Evolutionary conservation across 2,888 invertebrate genomes (phyloP).

Genomic region (Liposcelis brunnea): DNA sequence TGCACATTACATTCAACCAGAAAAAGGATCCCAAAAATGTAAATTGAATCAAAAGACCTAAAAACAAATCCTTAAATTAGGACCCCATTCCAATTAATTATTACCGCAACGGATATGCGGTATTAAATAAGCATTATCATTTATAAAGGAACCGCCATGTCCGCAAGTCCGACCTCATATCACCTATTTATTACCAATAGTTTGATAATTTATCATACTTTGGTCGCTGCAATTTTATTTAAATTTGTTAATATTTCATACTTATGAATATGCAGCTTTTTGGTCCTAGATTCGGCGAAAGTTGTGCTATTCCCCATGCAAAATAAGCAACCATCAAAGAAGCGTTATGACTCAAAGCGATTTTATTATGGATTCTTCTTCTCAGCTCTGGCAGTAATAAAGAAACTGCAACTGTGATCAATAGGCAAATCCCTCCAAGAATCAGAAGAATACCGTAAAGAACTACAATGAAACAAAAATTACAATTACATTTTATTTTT

Average conservation of each 20-base stretch:
- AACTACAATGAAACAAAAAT: conserved; percentile 1
- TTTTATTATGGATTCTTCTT: conserved; percentile 1
- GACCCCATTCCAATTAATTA: too few species aligned
- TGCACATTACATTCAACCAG: conserved; percentile 11
- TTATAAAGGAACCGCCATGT: too few species aligned
- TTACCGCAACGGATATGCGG: too few species aligned
- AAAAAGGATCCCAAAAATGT: conserved; percentile 6
- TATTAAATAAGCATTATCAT: too few species aligned
- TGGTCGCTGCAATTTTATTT: too few species aligned
- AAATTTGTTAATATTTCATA: too few species aligned
- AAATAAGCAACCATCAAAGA: conserved; percentile 5
- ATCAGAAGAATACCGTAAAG: background rate
- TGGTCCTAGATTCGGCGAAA: background rate
- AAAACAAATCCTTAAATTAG: background rate
- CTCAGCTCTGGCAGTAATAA: background rate
- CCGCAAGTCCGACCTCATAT: too few species aligned
- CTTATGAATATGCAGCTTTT: too few species aligned
- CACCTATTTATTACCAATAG: too few species aligned
- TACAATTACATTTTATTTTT: too few species aligned
- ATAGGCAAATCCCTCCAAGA: conserved; percentile 3
- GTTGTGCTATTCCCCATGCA: background rate
- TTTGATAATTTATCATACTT: too few species aligned
- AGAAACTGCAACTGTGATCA: conserved; percentile 1
- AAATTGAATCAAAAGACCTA: conserved; percentile 5
- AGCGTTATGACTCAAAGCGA: background rate